Evolutionary conservation across 2,888 invertebrate species (phyloP).

Genomic region (Schizaphis graminum): DNA sequence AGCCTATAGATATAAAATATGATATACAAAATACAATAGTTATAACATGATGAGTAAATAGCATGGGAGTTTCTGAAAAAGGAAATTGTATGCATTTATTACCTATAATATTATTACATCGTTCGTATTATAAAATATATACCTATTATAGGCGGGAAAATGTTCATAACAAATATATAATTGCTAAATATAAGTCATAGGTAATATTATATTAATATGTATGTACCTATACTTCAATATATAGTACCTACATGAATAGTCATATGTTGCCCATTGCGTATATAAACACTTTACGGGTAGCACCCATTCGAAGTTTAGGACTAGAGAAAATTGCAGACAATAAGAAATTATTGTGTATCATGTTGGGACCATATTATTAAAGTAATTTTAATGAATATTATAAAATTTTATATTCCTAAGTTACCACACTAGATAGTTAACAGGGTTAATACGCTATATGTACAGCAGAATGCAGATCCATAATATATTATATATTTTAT

Average conservation of each 20-base stretch:
- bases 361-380: neutral
- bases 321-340: slow-evolving; percentile 11
- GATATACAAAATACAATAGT: neutral
- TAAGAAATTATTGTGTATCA: neutral
- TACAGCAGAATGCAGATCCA: no score
- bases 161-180: neutral
- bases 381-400: neutral
- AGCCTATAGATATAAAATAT: neutral
- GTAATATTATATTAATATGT: neutral
- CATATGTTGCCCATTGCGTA: neutral
- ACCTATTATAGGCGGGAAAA: neutral
- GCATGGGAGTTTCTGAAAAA: slow-evolving; percentile 35
- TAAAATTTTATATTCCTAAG: neutral
- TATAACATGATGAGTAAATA: neutral
- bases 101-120: neutral
- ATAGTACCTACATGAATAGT: no score
- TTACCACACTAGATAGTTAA: neutral
- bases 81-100: slow-evolving; percentile 19
- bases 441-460: neutral
- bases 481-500: no score
- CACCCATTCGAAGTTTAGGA: neutral
- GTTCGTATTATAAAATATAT: neutral
- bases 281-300: neutral
- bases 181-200: neutral
- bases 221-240: neutral